Evolutionary conservation across 2,888 invertebrate genomes (phyloP).

Genomic region (Elmis aenea): DNA sequence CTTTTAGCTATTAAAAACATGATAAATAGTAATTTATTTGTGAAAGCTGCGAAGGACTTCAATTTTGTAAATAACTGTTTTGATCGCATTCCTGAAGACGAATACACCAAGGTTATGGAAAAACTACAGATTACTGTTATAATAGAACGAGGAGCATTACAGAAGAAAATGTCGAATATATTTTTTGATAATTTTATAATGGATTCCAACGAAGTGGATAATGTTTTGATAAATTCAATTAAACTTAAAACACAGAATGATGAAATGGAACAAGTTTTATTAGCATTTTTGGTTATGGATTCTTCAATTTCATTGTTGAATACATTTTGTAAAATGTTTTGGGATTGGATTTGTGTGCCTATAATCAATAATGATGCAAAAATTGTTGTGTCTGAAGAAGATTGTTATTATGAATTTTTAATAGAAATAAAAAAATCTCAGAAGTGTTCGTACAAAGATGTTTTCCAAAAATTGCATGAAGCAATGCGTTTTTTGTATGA

Average conservation of each 20-base stretch:
- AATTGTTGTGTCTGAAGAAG: conserved; percentile 45
- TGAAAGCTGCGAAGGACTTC: conserved; percentile 51
- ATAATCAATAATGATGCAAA: conserved; percentile 51
- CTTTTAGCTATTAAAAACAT: conserved; percentile 40
- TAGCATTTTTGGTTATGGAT: conserved; percentile 34
- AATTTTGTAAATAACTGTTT: conserved; percentile 47
- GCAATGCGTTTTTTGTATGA: conserved; percentile 56
- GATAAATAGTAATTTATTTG: conserved; percentile 36
- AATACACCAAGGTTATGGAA: conserved; percentile 50
- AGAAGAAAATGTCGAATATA: conserved; percentile 47
- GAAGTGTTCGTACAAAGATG: conserved; percentile 50
- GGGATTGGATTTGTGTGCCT: conserved; percentile 54
- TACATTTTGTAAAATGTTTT: conserved; percentile 55
- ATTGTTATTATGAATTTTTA: conserved; percentile 32
- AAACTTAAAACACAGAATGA: conserved; percentile 38
- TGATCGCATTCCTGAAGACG: conserved; percentile 48
- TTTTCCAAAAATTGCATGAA: conserved; percentile 53
- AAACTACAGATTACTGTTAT: conserved; percentile 49
- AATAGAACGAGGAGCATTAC: conserved; percentile 47
- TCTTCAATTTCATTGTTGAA: conserved; percentile 51
- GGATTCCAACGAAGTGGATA: conserved; percentile 39
- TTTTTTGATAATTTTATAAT: conserved; percentile 52
- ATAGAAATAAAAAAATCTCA: conserved; percentile 43
- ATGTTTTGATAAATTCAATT: conserved; percentile 43
- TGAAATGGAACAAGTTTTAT: conserved; percentile 47